Evolutionary conservation across 2,888 invertebrate species (phyloP), one percentile per base, ranked within the genome.

Genomic region (Dichetophora obliterata): DNA sequence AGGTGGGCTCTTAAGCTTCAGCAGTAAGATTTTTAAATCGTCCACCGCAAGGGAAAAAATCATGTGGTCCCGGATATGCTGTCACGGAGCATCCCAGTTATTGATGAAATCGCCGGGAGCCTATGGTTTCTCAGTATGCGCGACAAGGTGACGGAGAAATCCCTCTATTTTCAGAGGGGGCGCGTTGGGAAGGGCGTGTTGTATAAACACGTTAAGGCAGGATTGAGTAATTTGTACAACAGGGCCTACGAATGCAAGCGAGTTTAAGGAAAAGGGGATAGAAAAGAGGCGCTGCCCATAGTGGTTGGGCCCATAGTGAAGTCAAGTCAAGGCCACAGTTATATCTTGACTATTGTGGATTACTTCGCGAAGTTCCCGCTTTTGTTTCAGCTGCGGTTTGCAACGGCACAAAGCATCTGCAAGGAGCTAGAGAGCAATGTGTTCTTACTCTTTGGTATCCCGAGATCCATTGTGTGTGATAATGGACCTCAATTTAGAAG

Each of bases 401-500:
- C 54, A 2, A 72, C 54, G 1, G 16, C 71, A 1, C 50, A 73
- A 50, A 19, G 19, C 5, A n/a, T 73, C 6, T 65, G 27, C 0
- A 72, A 37, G 8, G 19, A 54, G 6, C 24, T 54, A 3, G 31
- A 77, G 16, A 69, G 70, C 1, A 24, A 69, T 2, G 69, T 75
- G 5, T 77, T 77, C 22, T 22, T 75, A 1, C 50, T 75, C 8
- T 78, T 75, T 34, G 72, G 63, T 2, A 70, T 66, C 8, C 70
- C 65, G 0, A 52, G 19, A 9, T 24, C 59, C 11, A 16, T 71
- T 0, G 43, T 75, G 8, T 77, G 77, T 5, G 74, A 77, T 52
- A 77, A 77, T n/a, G 74, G 77, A 37, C 75, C 70, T 19, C 74
- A 63, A 59, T 75, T 77, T 11, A 22, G 19, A 6, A 57, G 70